Evolutionary conservation across 2,797 vertebrate species (phyloP), one percentile per base, ranked within the genome.

Genomic region (Sebastes dallii): DNA sequence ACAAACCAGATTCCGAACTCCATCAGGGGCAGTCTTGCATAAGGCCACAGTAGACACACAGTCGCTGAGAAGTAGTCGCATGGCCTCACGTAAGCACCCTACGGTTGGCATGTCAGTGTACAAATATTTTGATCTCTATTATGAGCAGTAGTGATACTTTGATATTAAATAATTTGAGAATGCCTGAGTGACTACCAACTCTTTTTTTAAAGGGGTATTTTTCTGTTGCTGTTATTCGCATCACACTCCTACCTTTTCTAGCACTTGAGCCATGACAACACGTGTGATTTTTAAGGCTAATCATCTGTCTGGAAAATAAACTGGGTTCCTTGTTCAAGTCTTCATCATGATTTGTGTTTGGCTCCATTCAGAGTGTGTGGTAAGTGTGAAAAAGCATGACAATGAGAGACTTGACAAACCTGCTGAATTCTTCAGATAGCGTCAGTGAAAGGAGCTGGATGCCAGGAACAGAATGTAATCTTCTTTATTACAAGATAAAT

Each of bases 1-100:
- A 91, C 84, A 74, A 82, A 75, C 52, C 25, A 22, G 42, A 58
- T 75, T 87, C 75, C 67, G 72, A 79, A 90, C 77, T 78, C 75
- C 46, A 46, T 60, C 39, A 78, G 76, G 32, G 50, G 39, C 70
- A 30, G 56, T 66, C 69, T 91, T 89, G 73, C 54, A n/a, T 81
- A 86, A 88, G 39, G 66, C 72, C 22, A 3, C 70, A 11, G 29
- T 11, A 6, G 11, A 66, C 72, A 24, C 30, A 58, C 25, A 7
- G 56, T 29, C 22, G 4, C 72, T 77, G 22, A 66, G 32, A 58
- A 36, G 24, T 2, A 58, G 27, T 54, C 8, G 2, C 50, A 30
- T 22, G 7, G n/a, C 32, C 11, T 66, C 34, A 55, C 11, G 24
- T 76, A 46, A 42, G 42, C 65, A 18, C 13, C 34, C 67, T 4